A percentile compares a stretch with the other conserved stretches of the same genome.
Conservation (phyloP, 2,797 vertebrate species). For the Antennarius maculatus region DNA sequence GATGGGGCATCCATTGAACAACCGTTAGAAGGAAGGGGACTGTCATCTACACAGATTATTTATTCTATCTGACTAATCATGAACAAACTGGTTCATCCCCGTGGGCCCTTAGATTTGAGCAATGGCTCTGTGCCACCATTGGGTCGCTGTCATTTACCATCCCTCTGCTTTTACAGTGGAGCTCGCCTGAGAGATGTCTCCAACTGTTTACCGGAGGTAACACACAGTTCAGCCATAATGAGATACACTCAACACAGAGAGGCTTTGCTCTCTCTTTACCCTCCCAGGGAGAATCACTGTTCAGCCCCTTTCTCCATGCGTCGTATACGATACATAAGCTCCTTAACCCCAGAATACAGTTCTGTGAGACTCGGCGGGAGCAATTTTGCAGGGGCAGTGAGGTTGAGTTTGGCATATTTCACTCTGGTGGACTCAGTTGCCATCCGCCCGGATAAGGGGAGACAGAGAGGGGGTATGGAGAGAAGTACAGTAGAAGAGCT, state of each 20-base stretch:
- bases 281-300: slow-evolving; percentile 62
- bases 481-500: slow-evolving; percentile 56
- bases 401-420: slow-evolving; percentile 67
- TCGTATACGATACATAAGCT: slow-evolving; percentile 73
- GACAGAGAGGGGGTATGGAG: slow-evolving; percentile 29
- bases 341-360: slow-evolving; percentile 75
- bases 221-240: slow-evolving; percentile 74
- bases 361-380: slow-evolving; percentile 63
- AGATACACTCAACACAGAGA: slow-evolving; percentile 61
- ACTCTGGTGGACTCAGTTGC: slow-evolving; percentile 52
- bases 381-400: slow-evolving; percentile 62
- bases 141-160: slow-evolving; percentile 54
- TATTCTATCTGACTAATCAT: slow-evolving; percentile 70
- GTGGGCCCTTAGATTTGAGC: slow-evolving; percentile 60
- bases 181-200: slow-evolving; percentile 63
- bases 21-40: slow-evolving; percentile 39
- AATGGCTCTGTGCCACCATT: slow-evolving; percentile 42
- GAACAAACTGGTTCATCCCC: slow-evolving; percentile 57
- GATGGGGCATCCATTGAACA: slow-evolving; percentile 51
- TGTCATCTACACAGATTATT: slow-evolving; percentile 61
- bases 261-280: slow-evolving; percentile 48
- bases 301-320: slow-evolving; percentile 60
- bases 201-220: slow-evolving; percentile 78
- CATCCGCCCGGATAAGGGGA: slow-evolving; percentile 49
- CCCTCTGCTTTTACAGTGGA: slow-evolving; percentile 52